Base-by-base conservation (phyloP, 2,113 vertebrate genomes). In the Oncorhynchus tshawytscha region DNA sequence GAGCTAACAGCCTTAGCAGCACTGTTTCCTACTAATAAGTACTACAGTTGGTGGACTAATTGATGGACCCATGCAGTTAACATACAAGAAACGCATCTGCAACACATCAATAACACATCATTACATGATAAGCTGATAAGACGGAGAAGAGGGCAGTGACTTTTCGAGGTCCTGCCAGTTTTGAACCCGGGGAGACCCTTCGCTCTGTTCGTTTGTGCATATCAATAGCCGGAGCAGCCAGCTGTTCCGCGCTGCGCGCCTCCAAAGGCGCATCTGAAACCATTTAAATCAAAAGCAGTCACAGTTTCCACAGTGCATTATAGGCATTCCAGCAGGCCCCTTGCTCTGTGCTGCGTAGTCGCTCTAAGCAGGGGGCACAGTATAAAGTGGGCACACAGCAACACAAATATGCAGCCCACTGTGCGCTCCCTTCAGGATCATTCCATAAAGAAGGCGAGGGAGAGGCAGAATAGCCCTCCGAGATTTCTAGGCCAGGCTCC, bases 211-310 rank as follows among this genome's bases (percentile, higher is more conserved):
- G 9, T 73, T 75, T 79, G 86, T 86, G 85, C 81, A 82, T 89
- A 89, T 91, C 92, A 89, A 87, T 87, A 83, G 81, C 88, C 85
- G 81, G 79, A 82, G 88, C 78, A 91, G 84, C 89, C 93, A 93
- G 91, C 91, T 93, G 91, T 89, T 93, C 90, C 87, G 87, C 73
- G 62, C 88, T 82, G 81, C 29, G 80, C 78, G 84, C 78, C 89
- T 91, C 89, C 86, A 80, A 85, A 86, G 79, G 83, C 83, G 84
- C 92, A 94, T 92, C 91, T 93, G 92, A 93, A 93, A 92, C 78
- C 91, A 87, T 92, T 94, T 92, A 94, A 92, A 91, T 90, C 89
- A 83, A 90, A 91, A 90, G 86, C 92, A 92, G 91, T 93, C 92
- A 92, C 91, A 91, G 92, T 94, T 92, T 94, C 92, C 92, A 92